Evolutionary conservation across 2,113 vertebrate species (phyloP), one percentile per base, ranked within the genome.

Genomic region (Calidris pugnax): DNA sequence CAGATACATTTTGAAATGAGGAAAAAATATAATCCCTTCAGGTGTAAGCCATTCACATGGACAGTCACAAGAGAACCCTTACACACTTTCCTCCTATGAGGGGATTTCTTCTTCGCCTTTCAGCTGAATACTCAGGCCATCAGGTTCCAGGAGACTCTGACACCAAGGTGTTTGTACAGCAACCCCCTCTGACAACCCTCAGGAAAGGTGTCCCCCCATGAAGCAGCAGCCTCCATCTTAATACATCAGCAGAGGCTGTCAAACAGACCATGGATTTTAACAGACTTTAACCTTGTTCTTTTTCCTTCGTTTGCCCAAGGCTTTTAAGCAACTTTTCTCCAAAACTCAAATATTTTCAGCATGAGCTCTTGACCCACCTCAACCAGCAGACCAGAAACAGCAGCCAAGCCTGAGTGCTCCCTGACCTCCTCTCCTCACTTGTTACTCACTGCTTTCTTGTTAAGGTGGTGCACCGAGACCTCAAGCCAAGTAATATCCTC

Each of bases 401-500:
- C 45, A 92, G 53, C 80, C 77, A 95, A 89, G 55, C 45, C 69
- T 72, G n/a, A 53, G 27, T 53, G 66, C 63, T 89, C 62, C n/a
- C 47, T 88, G 76, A 93, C 17, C 39, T 95, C 41, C 4, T 53
- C 67, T 68, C 50, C 85, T 95, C 85, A 80, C 68, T 43, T 78
- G 39, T 60, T 51, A 53, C 59, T 75, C 9, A 4, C 47, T 71
- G 45, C 59, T 88, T 86, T 96, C 76, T 76, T 23, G 33, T 63
- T 56, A 91, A 99, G 99, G 99, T 99, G 12, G 99, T 99, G 12
- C 99, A 99, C 91, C 98, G 99, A 93, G 99, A 99, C 97, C 98
- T 99, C 95, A 99, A 99, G 94, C 99, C 99, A 2, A 99, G 99
- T 80, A 99, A 99, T 87, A 99, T 99, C n/a, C 98, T 99, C 84